phyloP scores from a whole-genome alignment of 2,113 vertebrate genomes.

The Nibea albiflora region DNA sequence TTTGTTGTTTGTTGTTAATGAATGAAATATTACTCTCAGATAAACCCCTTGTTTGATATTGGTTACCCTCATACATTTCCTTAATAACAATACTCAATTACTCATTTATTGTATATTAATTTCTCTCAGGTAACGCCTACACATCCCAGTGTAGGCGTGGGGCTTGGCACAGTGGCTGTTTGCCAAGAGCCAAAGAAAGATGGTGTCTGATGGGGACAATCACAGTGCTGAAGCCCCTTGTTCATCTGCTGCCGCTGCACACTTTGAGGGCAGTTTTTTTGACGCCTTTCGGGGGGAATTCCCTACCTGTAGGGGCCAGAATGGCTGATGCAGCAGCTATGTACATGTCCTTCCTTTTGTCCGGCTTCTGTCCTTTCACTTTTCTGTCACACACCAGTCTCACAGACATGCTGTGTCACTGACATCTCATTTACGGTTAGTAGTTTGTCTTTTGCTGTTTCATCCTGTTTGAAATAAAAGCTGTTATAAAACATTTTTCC shows the following conservation, averaged over 20 bases:
- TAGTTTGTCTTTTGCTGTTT: slow-evolving; percentile 55
- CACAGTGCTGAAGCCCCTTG: slow-evolving; percentile 61
- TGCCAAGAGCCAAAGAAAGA: no score
- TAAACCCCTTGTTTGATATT: neutral
- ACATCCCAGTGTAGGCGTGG: slow-evolving; percentile 86
- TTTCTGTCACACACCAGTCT: neutral
- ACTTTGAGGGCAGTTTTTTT: slow-evolving; percentile 89
- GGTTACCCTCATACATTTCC: neutral
- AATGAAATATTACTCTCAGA: neutral
- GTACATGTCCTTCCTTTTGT: neutral
- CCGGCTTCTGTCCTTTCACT: neutral
- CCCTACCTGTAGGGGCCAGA: slow-evolving; percentile 89
- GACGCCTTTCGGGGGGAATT: slow-evolving; percentile 94
- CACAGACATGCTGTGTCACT: neutral
- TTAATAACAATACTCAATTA: no score
- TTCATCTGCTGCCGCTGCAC: slow-evolving; percentile 86
- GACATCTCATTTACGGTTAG: neutral
- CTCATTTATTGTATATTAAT: neutral
- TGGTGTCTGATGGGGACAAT: neutral
- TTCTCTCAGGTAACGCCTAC: slow-evolving; percentile 92
- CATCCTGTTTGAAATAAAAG: slow-evolving; percentile 56
- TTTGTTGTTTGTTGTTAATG: neutral
- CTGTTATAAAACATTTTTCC: slow-evolving; percentile 17
- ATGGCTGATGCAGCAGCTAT: slow-evolving; percentile 85
- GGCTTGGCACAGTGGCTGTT: slow-evolving; percentile 65